Base-by-base conservation (phyloP, 1,140 invertebrate species). In the Papilio polyxenes region DNA sequence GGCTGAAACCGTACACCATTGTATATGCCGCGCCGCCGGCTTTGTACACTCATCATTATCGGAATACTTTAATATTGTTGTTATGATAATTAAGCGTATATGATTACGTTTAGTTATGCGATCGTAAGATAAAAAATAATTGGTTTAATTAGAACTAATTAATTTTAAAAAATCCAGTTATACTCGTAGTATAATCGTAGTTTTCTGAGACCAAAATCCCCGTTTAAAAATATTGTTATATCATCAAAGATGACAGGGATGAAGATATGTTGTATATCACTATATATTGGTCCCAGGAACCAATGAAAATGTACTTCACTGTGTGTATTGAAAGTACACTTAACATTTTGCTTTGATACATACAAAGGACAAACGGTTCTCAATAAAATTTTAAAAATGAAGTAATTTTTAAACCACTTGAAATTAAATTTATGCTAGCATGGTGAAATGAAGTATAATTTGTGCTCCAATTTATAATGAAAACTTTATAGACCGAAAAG, bases 1-100 rank as follows among this genome's bases (percentile, higher is more conserved):
- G 83, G 84, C 85, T 89, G 91, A 88, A 92, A 92, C 86, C 82
- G 85, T 89, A 92, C 87, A 92, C 85, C 83, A 82, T 83, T 87
- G 87, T 83, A 53, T 10, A 51, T 44, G 72, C 40, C 76, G 80
- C 75, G 81, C 82, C 53, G 53, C 56, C 81, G 83, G 77, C 81
- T 83, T n/a, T 81, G 69, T 79, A 17, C 74, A 80, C 75, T 56
- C 20, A 31, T 49, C 49, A 6, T n/a, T 53, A 77, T 82, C 75
- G 72, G 65, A 74, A 80, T 56, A 20, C 74, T 31, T 75, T 72
- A 65, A 65, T 65, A 37, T 23, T 80, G 76, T 85, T 85, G 82
- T 82, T 84, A 85, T 80, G 80, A 76, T 72, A 65, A 65, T 65
- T 23, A 69, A 69, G 11, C 31, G 13, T 72, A 17, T 65, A 13